phyloP scores from a whole-genome alignment of 2,797 vertebrate genomes.

The Falco concolor region DNA sequence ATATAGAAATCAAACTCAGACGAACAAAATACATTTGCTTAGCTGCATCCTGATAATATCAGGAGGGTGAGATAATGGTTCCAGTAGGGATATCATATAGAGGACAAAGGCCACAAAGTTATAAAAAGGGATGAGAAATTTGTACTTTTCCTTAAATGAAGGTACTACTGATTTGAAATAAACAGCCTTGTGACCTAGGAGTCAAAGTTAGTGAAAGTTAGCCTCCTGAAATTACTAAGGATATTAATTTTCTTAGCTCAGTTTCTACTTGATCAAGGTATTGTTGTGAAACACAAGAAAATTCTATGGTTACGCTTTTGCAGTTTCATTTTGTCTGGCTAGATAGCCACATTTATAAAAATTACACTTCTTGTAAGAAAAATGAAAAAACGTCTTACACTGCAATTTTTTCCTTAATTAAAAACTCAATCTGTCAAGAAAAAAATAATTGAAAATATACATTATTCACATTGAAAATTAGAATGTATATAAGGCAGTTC shows the following conservation, averaged over 20 bases:
- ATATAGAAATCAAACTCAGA: not conserved
- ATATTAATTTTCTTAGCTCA: not conserved
- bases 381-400: not conserved
- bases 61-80: not conserved
- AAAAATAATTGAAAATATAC: not conserved
- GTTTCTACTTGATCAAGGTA: not conserved
- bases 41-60: not conserved
- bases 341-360: conserved; percentile 6
- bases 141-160: not conserved
- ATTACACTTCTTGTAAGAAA: not conserved
- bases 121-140: not conserved
- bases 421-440: conserved; percentile 11
- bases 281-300: not conserved
- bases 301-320: not conserved
- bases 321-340: not conserved
- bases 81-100: not conserved
- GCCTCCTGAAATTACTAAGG: not conserved
- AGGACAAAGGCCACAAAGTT: not conserved
- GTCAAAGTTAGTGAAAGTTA: not conserved
- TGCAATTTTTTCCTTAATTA: conserved; percentile 38
- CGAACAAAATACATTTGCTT: not conserved
- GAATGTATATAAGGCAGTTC: not conserved
- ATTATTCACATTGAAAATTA: conserved; percentile 5
- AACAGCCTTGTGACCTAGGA: not conserved
- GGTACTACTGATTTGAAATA: not conserved